These are phyloP conservation scores for Caenorhabditis japonica DNA, from an alignment of 2,888 invertebrate genomes.

Conservation along the genomic window DNA sequence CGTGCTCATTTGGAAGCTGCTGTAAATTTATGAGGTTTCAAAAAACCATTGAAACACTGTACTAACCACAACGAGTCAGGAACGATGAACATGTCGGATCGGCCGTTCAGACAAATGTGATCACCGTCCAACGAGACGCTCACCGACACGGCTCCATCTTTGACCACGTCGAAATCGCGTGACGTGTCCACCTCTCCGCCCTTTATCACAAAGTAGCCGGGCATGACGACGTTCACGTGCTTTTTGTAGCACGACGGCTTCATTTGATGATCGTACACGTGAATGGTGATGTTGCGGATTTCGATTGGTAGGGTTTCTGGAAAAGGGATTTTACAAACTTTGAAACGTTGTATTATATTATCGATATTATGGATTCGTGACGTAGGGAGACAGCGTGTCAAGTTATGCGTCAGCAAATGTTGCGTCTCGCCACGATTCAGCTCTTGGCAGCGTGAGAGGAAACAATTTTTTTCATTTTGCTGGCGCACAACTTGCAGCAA, in stretches of 20 bases:
- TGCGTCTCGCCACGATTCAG: no score
- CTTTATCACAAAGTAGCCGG: constrained; percentile 57
- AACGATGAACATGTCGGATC: constrained; percentile 57
- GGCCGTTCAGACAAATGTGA: constrained; percentile 56
- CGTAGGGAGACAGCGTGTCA: no score
- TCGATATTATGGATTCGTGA: no score
- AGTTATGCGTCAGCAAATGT: no score
- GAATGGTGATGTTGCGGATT: constrained; percentile 53
- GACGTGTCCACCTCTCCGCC: constrained; percentile 53
- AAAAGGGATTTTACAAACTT: background rate
- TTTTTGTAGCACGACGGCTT: constrained; percentile 60
- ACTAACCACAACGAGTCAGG: constrained; percentile 58
- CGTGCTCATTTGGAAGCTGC: constrained; percentile 66
- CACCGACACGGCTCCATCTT: constrained; percentile 49
- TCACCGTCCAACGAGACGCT: constrained; percentile 55
- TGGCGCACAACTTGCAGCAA: no score
- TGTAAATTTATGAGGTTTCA: constrained; percentile 36
- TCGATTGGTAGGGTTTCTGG: constrained; percentile 54
- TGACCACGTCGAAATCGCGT: constrained; percentile 55
- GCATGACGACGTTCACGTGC: constrained; percentile 60
- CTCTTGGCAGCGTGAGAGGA: no score
- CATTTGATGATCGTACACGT: constrained; percentile 57
- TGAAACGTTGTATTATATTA: no score
- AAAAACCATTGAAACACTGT: background rate
- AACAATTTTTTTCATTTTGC: no score